Evolutionary conservation across 2,797 vertebrate species (phyloP).

Genomic region (Sebastes miniatus): DNA sequence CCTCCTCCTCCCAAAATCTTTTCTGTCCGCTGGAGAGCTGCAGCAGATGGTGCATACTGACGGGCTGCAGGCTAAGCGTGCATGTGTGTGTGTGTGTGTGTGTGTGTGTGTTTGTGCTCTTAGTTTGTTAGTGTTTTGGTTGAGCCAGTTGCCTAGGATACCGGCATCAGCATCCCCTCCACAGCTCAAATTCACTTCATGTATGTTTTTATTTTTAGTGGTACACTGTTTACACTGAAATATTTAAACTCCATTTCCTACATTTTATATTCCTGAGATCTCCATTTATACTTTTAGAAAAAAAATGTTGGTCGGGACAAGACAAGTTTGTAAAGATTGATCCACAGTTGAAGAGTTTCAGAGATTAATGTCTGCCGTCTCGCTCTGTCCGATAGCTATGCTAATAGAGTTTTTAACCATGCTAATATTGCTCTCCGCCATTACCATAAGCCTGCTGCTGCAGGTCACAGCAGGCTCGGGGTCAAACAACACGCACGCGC

Average conservation of each 20-base stretch:
- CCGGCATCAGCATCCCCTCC: constrained; percentile 19
- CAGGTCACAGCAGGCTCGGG: constrained; percentile 12
- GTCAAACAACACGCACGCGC: neutral
- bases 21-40: constrained; percentile 43
- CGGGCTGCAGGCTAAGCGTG: constrained; percentile 33
- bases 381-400: constrained; percentile 54
- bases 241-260: neutral
- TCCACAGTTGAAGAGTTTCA: neutral
- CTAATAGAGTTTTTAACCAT: constrained; percentile 56
- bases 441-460: constrained; percentile 62
- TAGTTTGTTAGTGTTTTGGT: constrained; percentile 31
- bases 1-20: constrained; percentile 16
- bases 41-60: constrained; percentile 75
- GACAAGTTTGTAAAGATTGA: neutral
- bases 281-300: neutral
- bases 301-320: neutral
- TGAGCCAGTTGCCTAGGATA: constrained; percentile 43
- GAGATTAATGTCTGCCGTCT: neutral
- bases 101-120: neutral
- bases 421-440: constrained; percentile 54
- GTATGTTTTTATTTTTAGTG: neutral
- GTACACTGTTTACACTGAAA: neutral
- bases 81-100: neutral
- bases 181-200: neutral
- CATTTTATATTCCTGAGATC: neutral